Evolutionary conservation across 2,888 invertebrate species (phyloP).

Genomic region (Athetis lepigone): DNA sequence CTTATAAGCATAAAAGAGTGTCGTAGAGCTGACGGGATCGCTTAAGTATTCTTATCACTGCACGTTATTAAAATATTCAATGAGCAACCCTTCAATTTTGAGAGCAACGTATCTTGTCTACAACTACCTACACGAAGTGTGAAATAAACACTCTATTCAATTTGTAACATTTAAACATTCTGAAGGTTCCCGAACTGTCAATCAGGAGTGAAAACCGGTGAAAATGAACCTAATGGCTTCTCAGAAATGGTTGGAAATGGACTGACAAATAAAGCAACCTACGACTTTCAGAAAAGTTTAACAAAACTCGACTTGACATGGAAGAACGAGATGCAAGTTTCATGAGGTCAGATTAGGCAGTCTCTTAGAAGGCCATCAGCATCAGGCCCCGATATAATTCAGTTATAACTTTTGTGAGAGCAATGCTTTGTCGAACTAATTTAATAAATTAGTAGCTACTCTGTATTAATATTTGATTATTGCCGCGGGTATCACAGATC

Average conservation of each 20-base stretch:
- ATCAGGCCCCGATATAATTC: slow-evolving; percentile 61
- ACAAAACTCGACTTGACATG: slow-evolving; percentile 74
- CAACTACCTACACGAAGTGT: slow-evolving; percentile 12
- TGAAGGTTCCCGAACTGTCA: slow-evolving; percentile 1
- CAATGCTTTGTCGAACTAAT: slow-evolving; percentile 61
- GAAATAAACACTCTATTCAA: slow-evolving; percentile 36
- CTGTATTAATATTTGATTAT: slow-evolving; percentile 44
- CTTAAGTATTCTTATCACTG: slow-evolving; percentile 77
- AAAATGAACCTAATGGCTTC: slow-evolving; percentile 22
- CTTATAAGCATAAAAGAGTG: slow-evolving; percentile 75
- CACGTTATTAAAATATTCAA: slow-evolving; percentile 78
- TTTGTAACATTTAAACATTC: not conserved
- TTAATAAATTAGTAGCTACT: slow-evolving; percentile 56
- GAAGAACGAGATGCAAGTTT: slow-evolving; percentile 73
- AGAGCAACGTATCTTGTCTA: slow-evolving; percentile 61
- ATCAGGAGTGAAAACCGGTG: not conserved
- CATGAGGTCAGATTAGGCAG: slow-evolving; percentile 69
- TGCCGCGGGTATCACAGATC: slow-evolving; percentile 24
- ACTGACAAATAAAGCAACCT: slow-evolving; percentile 63
- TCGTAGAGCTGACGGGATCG: slow-evolving; percentile 64
- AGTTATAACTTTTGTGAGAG: slow-evolving; percentile 64
- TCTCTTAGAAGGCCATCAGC: slow-evolving; percentile 57
- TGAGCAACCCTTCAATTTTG: slow-evolving; percentile 68
- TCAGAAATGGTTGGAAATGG: slow-evolving; percentile 47
- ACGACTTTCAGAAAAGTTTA: slow-evolving; percentile 59